A percentile compares a stretch with the other conserved stretches of the same genome.
These are phyloP conservation scores for Oenanthe oenanthe DNA, from an alignment of 2,113 vertebrate species.

Conservation along the genomic window DNA sequence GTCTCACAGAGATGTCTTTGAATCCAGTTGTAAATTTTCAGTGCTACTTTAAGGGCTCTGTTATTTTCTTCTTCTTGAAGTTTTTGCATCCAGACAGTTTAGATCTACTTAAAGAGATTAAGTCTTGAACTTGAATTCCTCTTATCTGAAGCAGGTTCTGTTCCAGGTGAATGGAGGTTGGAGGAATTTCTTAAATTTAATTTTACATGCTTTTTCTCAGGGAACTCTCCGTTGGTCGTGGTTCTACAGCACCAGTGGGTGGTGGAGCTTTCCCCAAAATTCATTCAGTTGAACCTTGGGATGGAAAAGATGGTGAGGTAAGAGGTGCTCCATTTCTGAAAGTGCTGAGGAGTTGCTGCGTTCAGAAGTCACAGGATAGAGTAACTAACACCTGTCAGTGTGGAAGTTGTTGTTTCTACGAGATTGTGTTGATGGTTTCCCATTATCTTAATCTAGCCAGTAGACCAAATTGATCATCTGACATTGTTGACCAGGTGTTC, in stretches of 20 bases:
- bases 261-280: slow-evolving; percentile 87
- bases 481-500: not conserved
- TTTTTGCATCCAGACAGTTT: not conserved
- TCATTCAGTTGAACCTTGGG: slow-evolving; percentile 86
- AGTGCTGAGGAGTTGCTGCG: not conserved
- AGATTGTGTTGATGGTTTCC: not conserved
- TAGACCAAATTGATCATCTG: not conserved
- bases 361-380: not conserved
- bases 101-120: not conserved
- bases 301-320: slow-evolving; percentile 95
- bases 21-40: not conserved
- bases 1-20: not conserved
- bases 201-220: slow-evolving; percentile 58
- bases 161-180: not conserved
- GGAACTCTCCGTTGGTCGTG: slow-evolving; percentile 93
- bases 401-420: not conserved
- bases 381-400: not conserved
- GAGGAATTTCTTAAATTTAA: not conserved
- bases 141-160: not conserved
- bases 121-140: not conserved
- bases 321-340: slow-evolving; percentile 33
- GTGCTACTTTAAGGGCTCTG: not conserved
- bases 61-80: not conserved
- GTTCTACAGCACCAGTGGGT: slow-evolving; percentile 89
- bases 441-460: not conserved